Percentiles rank a stretch among this genome's conserved stretches.
phyloP scores from a whole-genome alignment of 53 echinoderm and acorn worm species.

The Pentamera pediparva region DNA sequence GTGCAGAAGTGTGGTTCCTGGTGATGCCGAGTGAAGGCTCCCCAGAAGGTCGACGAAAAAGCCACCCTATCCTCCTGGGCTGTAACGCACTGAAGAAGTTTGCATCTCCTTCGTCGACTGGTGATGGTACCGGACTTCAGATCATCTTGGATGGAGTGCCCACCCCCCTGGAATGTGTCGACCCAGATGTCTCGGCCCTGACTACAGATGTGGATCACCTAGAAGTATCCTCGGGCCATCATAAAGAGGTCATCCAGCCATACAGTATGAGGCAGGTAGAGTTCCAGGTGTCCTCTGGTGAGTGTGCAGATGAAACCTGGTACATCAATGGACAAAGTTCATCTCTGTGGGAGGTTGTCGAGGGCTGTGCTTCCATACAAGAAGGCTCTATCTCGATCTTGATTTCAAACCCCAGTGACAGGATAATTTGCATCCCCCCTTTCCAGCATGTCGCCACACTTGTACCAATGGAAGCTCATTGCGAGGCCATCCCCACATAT shows the following conservation, averaged over 20 bases:
- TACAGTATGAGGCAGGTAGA: neutral
- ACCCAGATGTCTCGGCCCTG: neutral
- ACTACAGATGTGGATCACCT: too few relatives aligned
- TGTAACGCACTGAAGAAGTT: slow-evolving; percentile 27
- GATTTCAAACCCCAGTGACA: neutral
- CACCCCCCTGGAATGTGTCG: neutral
- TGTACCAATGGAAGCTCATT: neutral
- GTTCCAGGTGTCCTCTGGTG: neutral
- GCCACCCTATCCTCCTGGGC: slow-evolving; percentile 11
- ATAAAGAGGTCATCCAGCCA: neutral
- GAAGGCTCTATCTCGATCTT: neutral
- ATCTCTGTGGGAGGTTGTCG: neutral
- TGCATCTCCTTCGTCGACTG: neutral
- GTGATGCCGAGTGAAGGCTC: slow-evolving; percentile 12
- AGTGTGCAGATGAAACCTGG: neutral
- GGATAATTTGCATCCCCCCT: neutral
- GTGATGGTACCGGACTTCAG: neutral
- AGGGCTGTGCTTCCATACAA: neutral
- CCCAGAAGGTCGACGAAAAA: neutral
- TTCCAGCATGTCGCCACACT: neutral
- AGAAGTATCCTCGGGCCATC: neutral
- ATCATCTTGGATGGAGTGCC: neutral
- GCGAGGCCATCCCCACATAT: neutral
- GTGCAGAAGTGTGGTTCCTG: slow-evolving; percentile 31
- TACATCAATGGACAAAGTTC: too few relatives aligned